Base-by-base conservation (phyloP, 2,797 vertebrate genomes). In the Poeciliopsis gracilis region DNA sequence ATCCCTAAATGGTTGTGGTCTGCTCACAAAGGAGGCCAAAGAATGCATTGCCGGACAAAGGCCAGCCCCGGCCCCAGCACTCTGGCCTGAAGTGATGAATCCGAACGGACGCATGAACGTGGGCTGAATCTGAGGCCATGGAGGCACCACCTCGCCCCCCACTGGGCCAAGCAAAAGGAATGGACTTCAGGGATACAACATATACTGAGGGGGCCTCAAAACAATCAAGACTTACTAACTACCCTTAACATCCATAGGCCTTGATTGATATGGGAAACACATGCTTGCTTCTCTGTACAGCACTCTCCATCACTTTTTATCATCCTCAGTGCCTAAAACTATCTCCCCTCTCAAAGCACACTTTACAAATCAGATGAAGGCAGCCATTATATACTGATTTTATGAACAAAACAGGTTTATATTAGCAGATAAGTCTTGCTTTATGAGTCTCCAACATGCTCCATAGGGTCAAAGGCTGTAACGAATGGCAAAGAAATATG, bases 251-350 rank as follows among this genome's bases (percentile, higher is more conserved):
- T 97, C 96, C 95, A 96, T 96, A 96, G 95, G 92, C 87, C 92
- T 92, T 98, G 97, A 98, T 97, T 98, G 97, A 98, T 98, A 97
- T 99, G 98, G 97, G 97, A 98, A 98, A 97, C 95, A 92, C 96
- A 96, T 89, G 90, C 87, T 86, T 83, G 87, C 92, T 80, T 84
- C 91, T 82, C 88, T 92, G 90, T 94, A 92, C 89, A 90, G 87
- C 84, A 75, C 81, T 82, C 80, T 86, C 90, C 87, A 90, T 93
- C 92, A 87, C 85, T 87, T 89, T 92, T 92, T 93, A 94, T 93
- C 91, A 91, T 90, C 88, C 91, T 93, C 91, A 93, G 92, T 93
- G 91, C 91, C 89, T 86, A 85, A 91, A 94, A 94, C 93, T 92
- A 92, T 94, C 91, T 89, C 77, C 79, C 84, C 76, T 90, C 89